Base-by-base conservation (phyloP, 2,888 invertebrate species). In the Lithophane ornitopus region DNA sequence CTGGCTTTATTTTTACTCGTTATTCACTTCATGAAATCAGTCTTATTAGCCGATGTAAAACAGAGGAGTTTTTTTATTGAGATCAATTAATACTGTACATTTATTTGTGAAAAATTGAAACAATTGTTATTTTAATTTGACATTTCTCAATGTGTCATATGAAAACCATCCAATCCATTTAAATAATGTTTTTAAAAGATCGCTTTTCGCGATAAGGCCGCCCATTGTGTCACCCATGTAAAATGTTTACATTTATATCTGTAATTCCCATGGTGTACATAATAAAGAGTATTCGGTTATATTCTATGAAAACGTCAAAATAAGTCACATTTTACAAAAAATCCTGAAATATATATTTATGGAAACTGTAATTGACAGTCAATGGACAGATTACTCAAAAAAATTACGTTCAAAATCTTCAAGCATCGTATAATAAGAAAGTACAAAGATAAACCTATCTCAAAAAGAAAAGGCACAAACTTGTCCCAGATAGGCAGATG, bases 401-500 rank as follows among this genome's bases (percentile, higher is more conserved):
- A 34, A 63, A 81, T 14, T n/a, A 70, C 44, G 34, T 61, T 11
- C 41, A 44, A 34, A 61, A 22, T 49, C 9, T 70, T 7, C 22
- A 58, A 71, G 52, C 22, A 19, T 59, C 28, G 16, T 58, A 52
- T 22, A 54, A 14, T 49, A 70, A 62, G 22, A 74, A 26, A 72
- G n/a, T 22, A 71, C 34, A 54, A 83, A 77, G 41, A 78, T 59
- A 70, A 72, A 77, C 16, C 16, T 72, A 52, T 11, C n/a, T 28
- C 44, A n/a, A 68, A 80, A n/a, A n/a, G n/a, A n/a, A 78, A 71
- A 80, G 65, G 77, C n/a, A 66, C 52, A 68, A 80, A 79, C 63
- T 78, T 68, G 75, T 85, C 78, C 76, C 54, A 73, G 52, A 70
- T 71, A 71, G 74, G 63, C 63, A 41, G 66, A 84, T 87, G 87